Evolutionary conservation across 2,113 vertebrate species (phyloP), one percentile per base, ranked within the genome.

Genomic region (Callocephalon fimbriatum): DNA sequence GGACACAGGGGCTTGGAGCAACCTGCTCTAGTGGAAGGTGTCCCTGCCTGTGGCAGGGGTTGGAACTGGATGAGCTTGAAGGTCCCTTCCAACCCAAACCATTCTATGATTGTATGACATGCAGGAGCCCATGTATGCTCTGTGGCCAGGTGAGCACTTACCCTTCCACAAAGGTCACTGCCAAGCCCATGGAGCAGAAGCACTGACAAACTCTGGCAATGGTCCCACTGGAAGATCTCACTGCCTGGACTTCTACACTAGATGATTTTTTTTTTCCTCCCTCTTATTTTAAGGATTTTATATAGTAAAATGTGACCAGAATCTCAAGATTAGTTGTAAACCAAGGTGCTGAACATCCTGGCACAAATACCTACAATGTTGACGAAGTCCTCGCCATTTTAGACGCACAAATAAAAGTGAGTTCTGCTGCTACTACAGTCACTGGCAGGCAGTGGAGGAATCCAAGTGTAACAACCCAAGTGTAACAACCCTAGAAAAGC

Each of bases 141-240:
- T 84, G 61, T 71, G 32, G 29, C 29, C 25, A 7, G 21, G 11
- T 56, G 73, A 85, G 42, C 61, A 66, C 47, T 27, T 74, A 53
- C 59, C 13, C 16, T 93, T 74, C 32, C 59, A 81, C 65, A 53
- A 85, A 62, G 32, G 44, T 83, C 53, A 53, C 65, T 87, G 62
- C 31, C 63, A 88, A 93, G 51, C 63, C 77, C 53, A 53, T 26
- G 61, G 59, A 85, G 26, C 48, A 81, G 72, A 29, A 92, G 53
- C 27, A 51, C 37, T 42, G 50, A 85, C 45, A 74, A 92, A 79
- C 38, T 38, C 72, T 50, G 40, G 80, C 88, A 95, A 10, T 0
- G 10, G 70, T 68, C 76, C 53, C 67, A 86, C 47, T 93, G 71
- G 37, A 92, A 91, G 40, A 77, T 80, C 31, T 85, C 23, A 42